Evolutionary conservation across 2,888 invertebrate species (phyloP), one percentile per base, ranked within the genome.

Genomic region (Ichneumoninae sp.): DNA sequence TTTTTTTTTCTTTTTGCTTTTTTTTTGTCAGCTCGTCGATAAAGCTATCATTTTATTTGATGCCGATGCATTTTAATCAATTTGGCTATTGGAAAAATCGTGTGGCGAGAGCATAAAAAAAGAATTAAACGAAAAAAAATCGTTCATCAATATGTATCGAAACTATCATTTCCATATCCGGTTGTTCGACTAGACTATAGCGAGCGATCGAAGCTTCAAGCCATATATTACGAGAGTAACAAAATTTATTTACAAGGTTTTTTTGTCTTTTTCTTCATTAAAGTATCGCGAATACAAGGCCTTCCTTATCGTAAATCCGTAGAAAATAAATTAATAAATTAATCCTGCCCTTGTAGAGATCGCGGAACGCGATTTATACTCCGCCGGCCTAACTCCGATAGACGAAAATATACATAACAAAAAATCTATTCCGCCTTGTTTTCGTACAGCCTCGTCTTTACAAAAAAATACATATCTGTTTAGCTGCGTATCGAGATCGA

Each of bases 141-240:
- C 22, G 8, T 79, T 75, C 71, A 76, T 33, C 52, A 77, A 52
- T 70, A 71, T 65, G 76, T 65, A 82, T 83, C 83, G 87, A 86
- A 70, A 80, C 52, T 62, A 54, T 40, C 33, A 30, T 16, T 16
- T 71, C 54, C 82, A 68, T 79, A 85, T 90, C 89, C 85, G 66
- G 54, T 30, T 40, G 65, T 87, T 89, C 89, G 93, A 93, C 93
- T 93, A 93, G 93, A 93, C 90, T 91, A 92, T 65, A 76, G 76
- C 89, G 90, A 92, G 91, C 91, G 86, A 91, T 90, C 85, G 78
- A 88, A 85, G 90, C 86, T 89, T 89, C 75, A 88, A 89, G 88
- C 84, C 84, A 71, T 79, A 86, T 86, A 82, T 80, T 71, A 87
- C 85, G 71, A 86, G 75, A 54, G 70, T 70, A 86, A 87, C 68